Base-by-base conservation (phyloP, 2,888 invertebrate genomes). In the Papilio protenor region DNA sequence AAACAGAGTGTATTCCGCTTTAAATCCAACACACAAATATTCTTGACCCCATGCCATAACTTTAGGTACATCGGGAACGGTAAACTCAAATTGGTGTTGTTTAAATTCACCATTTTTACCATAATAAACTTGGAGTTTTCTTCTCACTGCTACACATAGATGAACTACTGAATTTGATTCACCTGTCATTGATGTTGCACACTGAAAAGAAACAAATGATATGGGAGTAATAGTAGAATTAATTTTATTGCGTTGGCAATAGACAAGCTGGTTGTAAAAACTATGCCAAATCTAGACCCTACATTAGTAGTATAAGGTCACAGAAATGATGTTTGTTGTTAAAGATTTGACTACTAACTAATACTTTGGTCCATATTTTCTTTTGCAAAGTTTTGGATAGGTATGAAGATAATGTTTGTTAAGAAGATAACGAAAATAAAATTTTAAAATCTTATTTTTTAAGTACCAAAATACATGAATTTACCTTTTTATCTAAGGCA, bases 31-130 rank as follows among this genome's bases (percentile, higher is more conserved):
- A 90, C 98, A 98, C 27, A 98, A 95, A n/a, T 97, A 96, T 88
- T 98, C 97, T 82, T 96, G 96, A 77, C 97, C 97, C 98, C 98
- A 98, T 2, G 96, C 96, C 87, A 98, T 95, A 0, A 97, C 96
- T 85, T 96, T 96, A 0, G 98, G 98, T 23, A 97, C 95, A 90
- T 98, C 98, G 57, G 96, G 96, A 66, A 98, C 93, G 76, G 96
- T 96, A 81, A 98, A 96, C 85, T 98, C 97, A 82, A 96, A 95
- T 66, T 96, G 92, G 81, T 97, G 95, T 80, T 97, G 95, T 80
- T 97, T 95, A 86, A 98, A 98, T 83, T 96, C 96, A 85, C 97
- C 96, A 85, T 97, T 96, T 89, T 98, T 98, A 96, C 98, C 98
- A 87, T 97, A 98, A 90, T 97, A 99, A 21, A 99, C 92, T 87